These are phyloP conservation scores for Pelobates cultripes DNA, from an alignment of 2,797 vertebrate genomes.

Conservation along the genomic window DNA sequence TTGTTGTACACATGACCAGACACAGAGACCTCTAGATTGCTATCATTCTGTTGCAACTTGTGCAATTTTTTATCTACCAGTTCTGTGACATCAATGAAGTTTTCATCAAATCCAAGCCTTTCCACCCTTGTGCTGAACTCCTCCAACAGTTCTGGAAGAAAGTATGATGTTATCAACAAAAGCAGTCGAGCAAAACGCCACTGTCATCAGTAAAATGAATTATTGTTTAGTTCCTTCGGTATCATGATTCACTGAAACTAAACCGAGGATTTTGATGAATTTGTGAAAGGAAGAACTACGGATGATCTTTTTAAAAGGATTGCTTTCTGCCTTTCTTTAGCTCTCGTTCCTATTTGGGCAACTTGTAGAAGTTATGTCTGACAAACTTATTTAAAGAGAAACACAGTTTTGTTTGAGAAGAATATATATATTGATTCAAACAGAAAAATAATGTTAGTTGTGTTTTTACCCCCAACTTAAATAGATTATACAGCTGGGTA, in stretches of 20 bases:
- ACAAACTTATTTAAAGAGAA: no score
- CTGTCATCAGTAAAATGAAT: not conserved
- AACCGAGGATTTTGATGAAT: not conserved
- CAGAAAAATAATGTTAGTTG: no score
- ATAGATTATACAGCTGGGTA: no score
- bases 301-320: not conserved
- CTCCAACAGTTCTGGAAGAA: slow-evolving; percentile 79
- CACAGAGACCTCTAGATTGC: slow-evolving; percentile 60
- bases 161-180: not conserved
- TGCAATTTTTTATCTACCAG: slow-evolving; percentile 76
- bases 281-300: not conserved
- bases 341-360: no score
- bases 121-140: slow-evolving; percentile 85
- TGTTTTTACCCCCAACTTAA: no score
- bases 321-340: no score
- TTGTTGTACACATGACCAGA: slow-evolving; percentile 81
- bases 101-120: slow-evolving; percentile 90
- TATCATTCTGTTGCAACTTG: slow-evolving; percentile 51
- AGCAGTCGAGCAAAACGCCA: not conserved
- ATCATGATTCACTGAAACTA: not conserved
- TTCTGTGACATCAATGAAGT: slow-evolving; percentile 88
- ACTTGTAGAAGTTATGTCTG: no score
- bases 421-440: no score
- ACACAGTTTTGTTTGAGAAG: no score
- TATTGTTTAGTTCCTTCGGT: not conserved